Conservation (phyloP, 2,113 vertebrate species). For the Gila orcuttii region DNA sequence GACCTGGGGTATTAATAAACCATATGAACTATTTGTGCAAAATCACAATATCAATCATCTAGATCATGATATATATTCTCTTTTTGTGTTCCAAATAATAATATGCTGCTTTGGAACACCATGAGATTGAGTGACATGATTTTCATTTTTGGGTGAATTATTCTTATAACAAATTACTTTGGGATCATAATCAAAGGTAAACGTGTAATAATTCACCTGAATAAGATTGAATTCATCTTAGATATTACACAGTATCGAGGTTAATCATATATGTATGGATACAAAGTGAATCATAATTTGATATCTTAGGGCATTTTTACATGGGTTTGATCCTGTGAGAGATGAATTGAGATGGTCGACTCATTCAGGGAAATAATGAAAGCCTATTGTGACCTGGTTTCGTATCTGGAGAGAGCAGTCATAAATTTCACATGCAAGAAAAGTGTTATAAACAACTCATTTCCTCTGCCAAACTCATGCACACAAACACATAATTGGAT, state of each 20-base stretch:
- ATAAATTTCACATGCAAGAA: conserved; percentile 17
- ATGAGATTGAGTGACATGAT: neutral
- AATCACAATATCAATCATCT: too few relatives aligned
- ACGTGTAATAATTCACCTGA: neutral
- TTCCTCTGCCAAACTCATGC: conserved; percentile 11
- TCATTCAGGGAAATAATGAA: conserved; percentile 10
- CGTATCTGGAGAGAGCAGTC: neutral
- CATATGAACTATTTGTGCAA: too few relatives aligned
- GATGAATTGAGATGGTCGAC: neutral
- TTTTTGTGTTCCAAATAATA: too few relatives aligned
- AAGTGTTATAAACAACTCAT: conserved; percentile 34
- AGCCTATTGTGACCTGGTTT: conserved; percentile 22
- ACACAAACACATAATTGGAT: neutral
- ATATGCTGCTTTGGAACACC: neutral
- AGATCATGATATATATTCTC: too few relatives aligned
- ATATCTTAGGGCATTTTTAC: conserved; percentile 12
- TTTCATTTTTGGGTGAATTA: neutral
- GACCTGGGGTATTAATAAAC: too few relatives aligned
- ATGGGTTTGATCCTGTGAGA: neutral
- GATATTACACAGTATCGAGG: neutral
- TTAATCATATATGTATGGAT: neutral
- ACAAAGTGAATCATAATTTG: neutral
- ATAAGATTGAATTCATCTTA: neutral
- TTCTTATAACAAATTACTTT: neutral
- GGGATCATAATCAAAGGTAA: neutral